Evolutionary conservation across 1,140 invertebrate genomes (phyloP), one percentile per base, ranked within the genome.

Genomic region (Rhagoletis zephyria): DNA sequence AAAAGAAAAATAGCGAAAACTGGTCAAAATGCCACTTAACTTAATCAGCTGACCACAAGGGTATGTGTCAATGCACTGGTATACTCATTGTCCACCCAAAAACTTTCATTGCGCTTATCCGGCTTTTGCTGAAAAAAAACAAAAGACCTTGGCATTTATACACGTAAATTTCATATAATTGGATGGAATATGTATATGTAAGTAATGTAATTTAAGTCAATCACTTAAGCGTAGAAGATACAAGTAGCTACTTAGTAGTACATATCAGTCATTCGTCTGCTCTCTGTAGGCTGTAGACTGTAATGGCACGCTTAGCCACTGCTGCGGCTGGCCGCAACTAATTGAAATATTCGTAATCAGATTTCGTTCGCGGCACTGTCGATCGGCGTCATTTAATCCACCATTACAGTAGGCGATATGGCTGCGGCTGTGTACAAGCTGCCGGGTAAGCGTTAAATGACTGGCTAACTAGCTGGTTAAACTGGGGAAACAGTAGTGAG

Each of bases 261-360:
- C n/a, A 1, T 2, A 30, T n/a, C 51, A 30, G 30, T 30, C 30
- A 30, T 30, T 30, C 30, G 30, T 30, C 30, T 30, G 30, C 30
- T 30, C 30, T 30, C 30, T 30, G 30, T 30, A 30, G 19, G 30
- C 51, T 12, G 48, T 4, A 3, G 48, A 7, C n/a, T 3, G 14
- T 6, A 6, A 42, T 40, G 85, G 40, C 60, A 85, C 81, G 59
- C 85, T 85, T 85, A 81, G 45, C 48, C 74, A 19, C 48, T 45
- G n/a, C 74, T 81, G 74, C 51, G 10, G 30, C 30, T 30, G 74
- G 48, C n/a, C 40, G 16, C 30, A 63, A 63, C 85, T 85, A 85
- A 85, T 85, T 85, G 85, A 85, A 85, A 85, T 85, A 85, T 85
- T 63, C 85, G 56, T 61, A 85, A 85, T 85, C 85, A 85, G 85